Conservation (phyloP, 2,797 vertebrate species). For the Acridotheres tristis region DNA sequence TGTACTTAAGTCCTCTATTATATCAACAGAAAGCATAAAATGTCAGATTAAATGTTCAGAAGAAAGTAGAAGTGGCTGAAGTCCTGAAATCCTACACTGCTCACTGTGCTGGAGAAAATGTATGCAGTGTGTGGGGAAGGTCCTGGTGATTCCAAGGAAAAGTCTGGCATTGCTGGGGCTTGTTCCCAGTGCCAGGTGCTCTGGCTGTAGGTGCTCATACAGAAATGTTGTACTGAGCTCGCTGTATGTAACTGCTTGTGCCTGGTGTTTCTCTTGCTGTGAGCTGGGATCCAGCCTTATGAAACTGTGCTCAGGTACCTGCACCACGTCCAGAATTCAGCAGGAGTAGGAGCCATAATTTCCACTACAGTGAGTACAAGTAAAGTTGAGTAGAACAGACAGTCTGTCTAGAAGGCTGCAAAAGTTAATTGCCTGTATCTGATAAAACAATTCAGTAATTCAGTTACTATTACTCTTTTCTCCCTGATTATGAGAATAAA, state of each 20-base stretch:
- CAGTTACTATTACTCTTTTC: neutral
- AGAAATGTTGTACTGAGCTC: neutral
- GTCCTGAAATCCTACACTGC: neutral
- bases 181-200: neutral
- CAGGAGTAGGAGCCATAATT: neutral
- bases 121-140: neutral
- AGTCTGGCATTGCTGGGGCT: neutral
- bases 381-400: neutral
- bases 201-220: fast-evolving
- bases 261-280: neutral
- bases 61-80: neutral
- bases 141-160: neutral
- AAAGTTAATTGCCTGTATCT: neutral
- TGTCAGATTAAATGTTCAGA: neutral
- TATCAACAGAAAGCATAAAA: neutral
- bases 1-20: neutral
- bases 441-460: neutral
- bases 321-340: neutral
- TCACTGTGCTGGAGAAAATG: neutral
- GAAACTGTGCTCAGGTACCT: neutral
- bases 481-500: neutral
- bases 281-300: neutral
- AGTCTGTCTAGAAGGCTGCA: neutral
- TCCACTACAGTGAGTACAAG: neutral
- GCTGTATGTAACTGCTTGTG: neutral